phyloP scores from a whole-genome alignment of 2,888 invertebrate species.

The Zaprionus obscuricornis region DNA sequence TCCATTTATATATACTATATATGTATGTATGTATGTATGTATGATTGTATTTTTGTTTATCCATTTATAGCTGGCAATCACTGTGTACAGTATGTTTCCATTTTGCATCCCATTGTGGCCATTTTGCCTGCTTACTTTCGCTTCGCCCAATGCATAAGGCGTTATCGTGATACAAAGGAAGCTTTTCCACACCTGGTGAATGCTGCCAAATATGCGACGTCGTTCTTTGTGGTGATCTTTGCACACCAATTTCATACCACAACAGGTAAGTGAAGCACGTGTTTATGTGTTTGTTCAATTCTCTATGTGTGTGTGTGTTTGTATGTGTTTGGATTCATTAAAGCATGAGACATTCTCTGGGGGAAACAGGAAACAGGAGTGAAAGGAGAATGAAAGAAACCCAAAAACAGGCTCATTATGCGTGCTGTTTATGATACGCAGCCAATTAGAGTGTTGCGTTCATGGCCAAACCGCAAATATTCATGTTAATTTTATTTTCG shows the following conservation, averaged over 20 bases:
- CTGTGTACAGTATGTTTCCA: conserved; percentile 84
- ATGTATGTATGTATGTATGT: not conserved
- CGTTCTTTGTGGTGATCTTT: conserved; percentile 93
- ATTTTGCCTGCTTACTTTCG: conserved; percentile 93
- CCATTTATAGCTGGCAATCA: conserved; percentile 83
- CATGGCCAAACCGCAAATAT: conserved; percentile 38
- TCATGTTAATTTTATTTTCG: conserved; percentile 52
- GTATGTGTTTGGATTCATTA: conserved; percentile 16
- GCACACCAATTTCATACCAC: conserved; percentile 84
- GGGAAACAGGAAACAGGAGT: not conserved
- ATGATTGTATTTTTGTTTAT: conserved; percentile 3
- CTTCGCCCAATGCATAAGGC: conserved; percentile 92
- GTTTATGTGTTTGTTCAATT: not conserved
- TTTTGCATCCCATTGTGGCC: conserved; percentile 87
- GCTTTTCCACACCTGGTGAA: conserved; percentile 92
- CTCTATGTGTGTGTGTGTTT: not conserved
- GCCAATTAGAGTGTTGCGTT: conserved; percentile 59
- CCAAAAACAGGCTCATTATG: conserved; percentile 22
- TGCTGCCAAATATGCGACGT: conserved; percentile 95
- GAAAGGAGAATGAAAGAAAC: not conserved
- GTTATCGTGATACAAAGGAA: conserved; percentile 91
- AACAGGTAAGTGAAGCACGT: conserved; percentile 69
- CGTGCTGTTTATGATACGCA: conserved; percentile 48
- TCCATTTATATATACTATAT: not conserved
- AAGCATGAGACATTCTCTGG: not conserved